Base-by-base conservation (phyloP, 2,797 vertebrate genomes). In the Anguilla marmorata region DNA sequence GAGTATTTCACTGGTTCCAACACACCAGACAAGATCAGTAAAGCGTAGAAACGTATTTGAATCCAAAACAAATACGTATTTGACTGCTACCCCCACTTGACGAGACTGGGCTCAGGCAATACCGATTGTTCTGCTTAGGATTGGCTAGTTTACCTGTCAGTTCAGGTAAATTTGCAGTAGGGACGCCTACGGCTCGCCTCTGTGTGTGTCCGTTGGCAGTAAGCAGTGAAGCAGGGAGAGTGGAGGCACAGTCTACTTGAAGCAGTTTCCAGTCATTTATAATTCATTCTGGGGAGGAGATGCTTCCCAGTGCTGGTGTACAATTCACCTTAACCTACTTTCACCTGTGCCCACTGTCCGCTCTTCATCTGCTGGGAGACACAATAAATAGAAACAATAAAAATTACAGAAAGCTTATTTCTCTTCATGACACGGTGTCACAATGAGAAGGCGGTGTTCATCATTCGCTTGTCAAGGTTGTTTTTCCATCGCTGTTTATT, bases 301-400 rank as follows among this genome's bases (percentile, higher is more conserved):
- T 21, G 16, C 37, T 41, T 79, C 74, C 74, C 45, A 19, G 6
- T 69, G 63, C 63, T 69, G 21, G 19, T 69, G 63, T 69, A 69
- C n/a, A 69, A n/a, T 69, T 69, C 63, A 27, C 24, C 27, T 69
- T 69, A 69, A 69, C 63, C 63, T 69, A 69, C 63, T 69, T 69
- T 69, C 63, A 69, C 63, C 63, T 69, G 27, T 52, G 11, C 11
- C 24, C 63, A n/a, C n/a, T 69, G 21, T 24, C n/a, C 63, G n/a
- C 24, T 69, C 41, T 45, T 5, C 41, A 45, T 69, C 63, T 11
- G 24, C 24, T n/a, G 63, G 63, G 63, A n/a, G 63, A 69, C 63
- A 27, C n/a, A 11, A 69, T 69, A n/a, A 27, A 69, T 69, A 69
- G 63, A 69, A 69, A 69, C 63, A 69, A 66, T 5, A 66, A 6